Percentiles rank a stretch among this genome's conserved stretches.
These are phyloP conservation scores for Antheraea mylitta DNA, from an alignment of 1,140 invertebrate genomes.

Conservation along the genomic window DNA sequence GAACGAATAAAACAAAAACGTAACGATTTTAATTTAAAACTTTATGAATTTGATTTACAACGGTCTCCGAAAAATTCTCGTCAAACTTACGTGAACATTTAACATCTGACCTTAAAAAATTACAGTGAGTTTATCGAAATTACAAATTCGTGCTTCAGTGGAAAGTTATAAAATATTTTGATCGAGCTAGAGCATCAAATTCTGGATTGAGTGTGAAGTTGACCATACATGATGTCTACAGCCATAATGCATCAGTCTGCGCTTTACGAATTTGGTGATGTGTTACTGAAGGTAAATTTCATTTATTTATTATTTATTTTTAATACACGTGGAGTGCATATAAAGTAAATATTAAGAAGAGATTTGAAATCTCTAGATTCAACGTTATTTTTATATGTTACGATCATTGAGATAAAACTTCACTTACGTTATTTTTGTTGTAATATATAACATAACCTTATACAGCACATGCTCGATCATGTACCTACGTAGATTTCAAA, in stretches of 20 bases:
- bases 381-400: background rate
- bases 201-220: conserved; percentile 71
- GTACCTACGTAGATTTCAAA: background rate
- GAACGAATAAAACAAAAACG: conserved; percentile 68
- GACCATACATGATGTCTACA: conserved; percentile 75
- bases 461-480: background rate
- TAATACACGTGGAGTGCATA: background rate
- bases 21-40: conserved; percentile 57
- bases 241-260: conserved; percentile 79
- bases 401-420: too few relatives aligned
- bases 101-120: conserved; percentile 56
- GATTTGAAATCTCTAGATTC: background rate
- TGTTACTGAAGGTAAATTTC: conserved; percentile 75
- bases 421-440: too few relatives aligned
- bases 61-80: conserved; percentile 63
- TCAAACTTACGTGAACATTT: conserved; percentile 58
- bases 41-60: conserved; percentile 47
- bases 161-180: conserved; percentile 52
- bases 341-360: background rate
- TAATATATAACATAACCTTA: background rate
- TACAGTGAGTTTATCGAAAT: conserved; percentile 63
- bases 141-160: conserved; percentile 63
- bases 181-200: conserved; percentile 45
- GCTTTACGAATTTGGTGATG: conserved; percentile 77
- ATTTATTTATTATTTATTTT: conserved; percentile 22